A percentile compares a stretch with the other conserved stretches of the same genome.
Conservation (phyloP, 1,140 invertebrate species). For the Drosophila prosaltans region DNA sequence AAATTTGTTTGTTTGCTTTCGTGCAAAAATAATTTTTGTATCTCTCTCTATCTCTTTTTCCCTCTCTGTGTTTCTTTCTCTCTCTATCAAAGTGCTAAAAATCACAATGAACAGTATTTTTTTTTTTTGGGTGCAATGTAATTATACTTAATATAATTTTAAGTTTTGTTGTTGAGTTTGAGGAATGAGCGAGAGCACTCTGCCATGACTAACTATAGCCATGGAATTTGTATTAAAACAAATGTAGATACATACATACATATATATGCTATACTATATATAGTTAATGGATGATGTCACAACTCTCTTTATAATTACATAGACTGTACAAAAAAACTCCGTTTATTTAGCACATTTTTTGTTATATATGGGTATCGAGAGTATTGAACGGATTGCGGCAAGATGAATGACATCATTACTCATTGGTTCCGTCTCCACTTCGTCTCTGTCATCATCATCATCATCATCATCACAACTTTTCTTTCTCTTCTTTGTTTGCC, state of each 20-base stretch:
- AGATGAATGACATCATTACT: slow-evolving; percentile 76
- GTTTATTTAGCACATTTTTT: no score
- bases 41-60: not conserved
- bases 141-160: slow-evolving; percentile 49
- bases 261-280: slow-evolving; percentile 40
- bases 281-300: slow-evolving; percentile 56
- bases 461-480: slow-evolving; percentile 27
- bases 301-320: slow-evolving; percentile 34
- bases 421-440: slow-evolving; percentile 40
- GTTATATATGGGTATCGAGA: slow-evolving; percentile 12
- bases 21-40: slow-evolving; percentile 36
- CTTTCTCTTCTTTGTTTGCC: slow-evolving; percentile 33
- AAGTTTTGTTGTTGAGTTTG: slow-evolving; percentile 28
- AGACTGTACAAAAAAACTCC: slow-evolving; percentile 21
- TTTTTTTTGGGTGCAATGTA: slow-evolving; percentile 34
- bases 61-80: not conserved
- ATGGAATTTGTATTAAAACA: slow-evolving; percentile 29
- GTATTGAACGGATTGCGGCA: slow-evolving; percentile 45
- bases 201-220: slow-evolving; percentile 58
- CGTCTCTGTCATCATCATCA: slow-evolving; percentile 34
- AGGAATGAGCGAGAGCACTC: slow-evolving; percentile 34
- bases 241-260: not conserved
- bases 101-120: slow-evolving; percentile 28
- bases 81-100: slow-evolving; percentile 31
- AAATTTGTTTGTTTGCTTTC: slow-evolving; percentile 42